phyloP scores from a whole-genome alignment of 1,140 invertebrate genomes.

The Drosophila insularis region DNA sequence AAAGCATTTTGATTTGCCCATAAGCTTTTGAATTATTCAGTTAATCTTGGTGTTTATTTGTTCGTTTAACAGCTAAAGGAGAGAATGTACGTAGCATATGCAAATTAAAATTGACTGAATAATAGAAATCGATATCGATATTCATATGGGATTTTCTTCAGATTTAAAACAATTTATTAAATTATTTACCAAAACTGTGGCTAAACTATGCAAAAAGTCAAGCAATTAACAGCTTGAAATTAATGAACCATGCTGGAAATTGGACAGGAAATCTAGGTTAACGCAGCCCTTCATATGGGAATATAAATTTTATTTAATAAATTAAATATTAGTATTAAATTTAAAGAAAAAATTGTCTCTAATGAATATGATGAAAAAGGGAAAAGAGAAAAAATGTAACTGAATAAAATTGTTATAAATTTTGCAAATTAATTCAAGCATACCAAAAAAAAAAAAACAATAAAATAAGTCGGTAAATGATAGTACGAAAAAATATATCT shows the following conservation, averaged over 20 bases:
- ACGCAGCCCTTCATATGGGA: too few relatives aligned
- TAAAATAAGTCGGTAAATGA: too few relatives aligned
- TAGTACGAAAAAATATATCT: too few relatives aligned
- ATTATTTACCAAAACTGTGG: neutral
- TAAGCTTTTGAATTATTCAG: constrained; percentile 64
- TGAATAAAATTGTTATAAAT: too few relatives aligned
- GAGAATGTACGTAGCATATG: neutral
- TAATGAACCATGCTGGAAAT: neutral
- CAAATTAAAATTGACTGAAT: constrained; percentile 5
- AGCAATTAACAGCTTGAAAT: neutral
- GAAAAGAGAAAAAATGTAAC: too few relatives aligned
- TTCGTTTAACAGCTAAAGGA: neutral
- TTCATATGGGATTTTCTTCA: neutral
- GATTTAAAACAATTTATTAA: neutral
- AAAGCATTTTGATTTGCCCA: constrained; percentile 32
- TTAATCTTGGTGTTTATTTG: constrained; percentile 13
- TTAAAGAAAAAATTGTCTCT: too few relatives aligned
- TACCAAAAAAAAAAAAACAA: too few relatives aligned
- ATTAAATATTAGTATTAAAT: too few relatives aligned
- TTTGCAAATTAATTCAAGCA: too few relatives aligned
- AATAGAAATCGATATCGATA: neutral
- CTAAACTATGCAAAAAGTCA: neutral
- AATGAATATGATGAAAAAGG: too few relatives aligned
- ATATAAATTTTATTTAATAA: too few relatives aligned
- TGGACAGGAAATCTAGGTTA: too few relatives aligned